Evolutionary conservation across 2,797 vertebrate species (phyloP).

Genomic region (Chloroceryle inda): DNA sequence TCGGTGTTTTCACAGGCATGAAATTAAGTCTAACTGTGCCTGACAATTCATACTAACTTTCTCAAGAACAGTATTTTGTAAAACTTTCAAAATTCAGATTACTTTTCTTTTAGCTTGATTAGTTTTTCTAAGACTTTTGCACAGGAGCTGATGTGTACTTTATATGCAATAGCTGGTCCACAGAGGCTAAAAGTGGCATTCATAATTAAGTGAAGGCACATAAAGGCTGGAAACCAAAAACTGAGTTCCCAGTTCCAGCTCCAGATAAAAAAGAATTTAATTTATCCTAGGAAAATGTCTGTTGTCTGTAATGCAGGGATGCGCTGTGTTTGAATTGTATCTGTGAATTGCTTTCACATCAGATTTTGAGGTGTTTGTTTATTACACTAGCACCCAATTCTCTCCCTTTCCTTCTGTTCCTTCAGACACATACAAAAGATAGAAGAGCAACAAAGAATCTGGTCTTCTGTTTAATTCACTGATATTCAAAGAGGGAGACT

Average conservation of each 20-base stretch:
- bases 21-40: background rate
- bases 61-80: background rate
- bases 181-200: background rate
- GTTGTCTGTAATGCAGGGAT: background rate
- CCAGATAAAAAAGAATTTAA: background rate
- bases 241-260: background rate
- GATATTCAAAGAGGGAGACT: background rate
- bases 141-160: background rate
- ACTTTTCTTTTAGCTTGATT: background rate
- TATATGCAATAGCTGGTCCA: background rate
- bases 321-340: background rate
- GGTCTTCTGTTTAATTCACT: background rate
- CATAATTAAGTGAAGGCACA: background rate
- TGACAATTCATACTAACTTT: background rate
- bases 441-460: background rate
- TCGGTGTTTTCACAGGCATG: background rate
- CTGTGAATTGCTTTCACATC: background rate
- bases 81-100: background rate
- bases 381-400: background rate
- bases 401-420: background rate
- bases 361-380: background rate
- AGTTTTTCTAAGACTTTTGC: background rate
- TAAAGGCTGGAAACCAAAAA: background rate
- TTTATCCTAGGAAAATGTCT: background rate
- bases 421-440: background rate